phyloP scores from a whole-genome alignment of 2,888 invertebrate species.

The Loripinus fragilis region DNA sequence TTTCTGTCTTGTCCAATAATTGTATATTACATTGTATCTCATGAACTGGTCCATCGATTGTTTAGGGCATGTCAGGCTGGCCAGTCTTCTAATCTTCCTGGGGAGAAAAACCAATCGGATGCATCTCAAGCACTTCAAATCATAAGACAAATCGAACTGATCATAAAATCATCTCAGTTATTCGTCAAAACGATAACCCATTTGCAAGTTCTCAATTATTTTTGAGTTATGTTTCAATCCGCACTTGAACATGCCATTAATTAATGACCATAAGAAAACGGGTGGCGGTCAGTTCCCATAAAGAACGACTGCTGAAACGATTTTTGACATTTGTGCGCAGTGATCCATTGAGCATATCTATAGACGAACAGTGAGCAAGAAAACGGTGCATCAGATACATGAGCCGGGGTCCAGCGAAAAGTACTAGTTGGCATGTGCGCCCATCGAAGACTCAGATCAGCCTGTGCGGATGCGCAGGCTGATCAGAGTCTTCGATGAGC shows the following conservation, averaged over 20 bases:
- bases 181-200: neutral
- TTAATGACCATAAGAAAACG: conserved; percentile 3
- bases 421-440: neutral
- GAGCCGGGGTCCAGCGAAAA: no score
- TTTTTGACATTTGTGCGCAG: neutral
- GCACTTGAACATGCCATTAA: conserved; percentile 5
- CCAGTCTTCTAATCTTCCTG: no score
- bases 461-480: neutral
- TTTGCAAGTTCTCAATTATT: conserved; percentile 52
- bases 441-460: neutral
- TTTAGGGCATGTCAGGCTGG: no score
- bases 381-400: no score
- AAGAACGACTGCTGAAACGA: neutral
- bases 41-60: no score
- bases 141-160: no score
- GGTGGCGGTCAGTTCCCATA: conserved; percentile 16
- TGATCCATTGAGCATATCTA: conserved; percentile 16
- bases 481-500: neutral
- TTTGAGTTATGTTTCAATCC: conserved; percentile 53
- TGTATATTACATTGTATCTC: no score
- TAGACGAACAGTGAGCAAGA: neutral
- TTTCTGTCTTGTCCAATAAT: no score
- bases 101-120: no score
- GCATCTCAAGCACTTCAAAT: no score
- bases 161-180: no score